Evolutionary conservation across 2,888 invertebrate genomes (phyloP), one percentile per base, ranked within the genome.

Genomic region (Drosophila greeni): DNA sequence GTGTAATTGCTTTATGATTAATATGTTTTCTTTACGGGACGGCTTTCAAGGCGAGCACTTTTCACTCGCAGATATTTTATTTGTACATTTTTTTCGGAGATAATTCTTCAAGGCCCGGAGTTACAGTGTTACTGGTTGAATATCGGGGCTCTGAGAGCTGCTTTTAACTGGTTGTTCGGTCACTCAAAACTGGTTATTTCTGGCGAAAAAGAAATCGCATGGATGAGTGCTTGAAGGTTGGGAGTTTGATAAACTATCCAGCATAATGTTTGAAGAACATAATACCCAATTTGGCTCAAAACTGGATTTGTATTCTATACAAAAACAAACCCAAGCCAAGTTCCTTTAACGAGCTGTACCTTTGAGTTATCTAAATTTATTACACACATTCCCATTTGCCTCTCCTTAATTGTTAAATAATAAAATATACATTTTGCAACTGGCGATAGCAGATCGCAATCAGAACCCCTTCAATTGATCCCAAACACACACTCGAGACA

Each of bases 1-100:
- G 48, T 48, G 51, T 52, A 66, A 59, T 57, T 67, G 67, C 43
- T 67, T 67, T 59, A 72, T 40, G 60, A 67, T 67, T 48, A 59
- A 53, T 59, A 53, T 66, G 62, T 64, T 62, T 62, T 64, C 52
- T 43, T 37, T 34, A 20, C 18, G 61, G 18, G 59, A 39, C 59
- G 40, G 34, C 60, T n/a, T 40, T 47, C 67, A 59, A 66, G 62
- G 62, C 51, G 51, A 42, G 9, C n/a, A 31, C 37, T 31, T 51
- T 56, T 39, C 37, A 42, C 42, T 51, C 29, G 37, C 47, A 47
- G 29, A 29, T 45, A 45, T 45, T 45, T 45, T 9, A 31, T 45
- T 26, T 11, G 0, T n/a, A 34, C 9, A 18, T 14, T 23, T 36
- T 18, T 42, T 42, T 42, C 18, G 23, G 40, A 18, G 18, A 31